A percentile compares a stretch with the other conserved stretches of the same genome.
Evolutionary conservation across 1,140 invertebrate genomes (phyloP).

Genomic region (Cephus cinctus): DNA sequence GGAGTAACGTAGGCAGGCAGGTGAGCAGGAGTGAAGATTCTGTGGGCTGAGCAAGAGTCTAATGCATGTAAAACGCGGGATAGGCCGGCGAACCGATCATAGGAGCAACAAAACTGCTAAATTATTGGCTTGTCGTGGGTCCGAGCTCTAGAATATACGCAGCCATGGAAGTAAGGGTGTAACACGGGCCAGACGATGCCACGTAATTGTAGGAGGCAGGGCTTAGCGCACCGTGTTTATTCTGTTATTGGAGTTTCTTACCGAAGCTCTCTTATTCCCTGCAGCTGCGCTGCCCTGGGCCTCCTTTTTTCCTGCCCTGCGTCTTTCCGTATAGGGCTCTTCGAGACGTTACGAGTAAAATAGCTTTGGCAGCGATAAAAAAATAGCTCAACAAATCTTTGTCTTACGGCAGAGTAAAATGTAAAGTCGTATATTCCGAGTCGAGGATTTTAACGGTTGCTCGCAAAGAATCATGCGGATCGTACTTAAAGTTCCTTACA

Average conservation of each 20-base stretch:
- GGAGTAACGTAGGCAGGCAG: too few species aligned
- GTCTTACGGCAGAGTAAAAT: too few species aligned
- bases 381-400: too few species aligned
- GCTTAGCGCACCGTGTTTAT: constrained; percentile 10
- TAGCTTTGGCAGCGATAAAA: too few species aligned
- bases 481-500: too few species aligned
- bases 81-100: constrained; percentile 26
- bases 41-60: constrained; percentile 23
- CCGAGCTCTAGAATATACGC: constrained; percentile 28
- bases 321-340: too few species aligned
- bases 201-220: constrained; percentile 15
- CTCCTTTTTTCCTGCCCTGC: neutral
- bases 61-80: constrained; percentile 42
- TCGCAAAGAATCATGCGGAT: too few species aligned
- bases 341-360: too few species aligned
- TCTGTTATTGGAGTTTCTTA: constrained; percentile 9
- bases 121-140: constrained; percentile 43
- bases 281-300: neutral
- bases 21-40: too few species aligned
- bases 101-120: constrained; percentile 46
- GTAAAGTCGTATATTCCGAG: too few species aligned
- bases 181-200: constrained; percentile 17
- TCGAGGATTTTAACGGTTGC: too few species aligned
- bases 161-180: constrained; percentile 26
- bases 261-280: constrained; percentile 1